Base-by-base conservation (phyloP, 2,113 vertebrate species). In the Synodontis membranacea region DNA sequence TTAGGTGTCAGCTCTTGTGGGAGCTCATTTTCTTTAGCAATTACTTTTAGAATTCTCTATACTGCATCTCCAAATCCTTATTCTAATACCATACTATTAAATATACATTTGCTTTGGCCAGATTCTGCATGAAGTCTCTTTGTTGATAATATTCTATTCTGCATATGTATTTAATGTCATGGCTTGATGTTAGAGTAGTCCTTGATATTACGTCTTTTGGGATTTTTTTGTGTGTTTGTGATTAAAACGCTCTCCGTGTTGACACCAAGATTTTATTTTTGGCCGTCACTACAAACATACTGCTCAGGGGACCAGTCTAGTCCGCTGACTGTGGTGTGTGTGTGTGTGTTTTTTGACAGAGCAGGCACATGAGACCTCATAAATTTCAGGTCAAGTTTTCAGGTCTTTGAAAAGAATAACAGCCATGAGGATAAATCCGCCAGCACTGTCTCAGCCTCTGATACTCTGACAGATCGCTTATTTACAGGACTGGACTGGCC, bases 341-440 rank as follows among this genome's bases (percentile, higher is more conserved):
- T 86, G 81, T 86, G 72, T 75, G 52, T 19, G 54, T 21, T 25
- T 64, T 62, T 84, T 54, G 81, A 80, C 80, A 85, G 68, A 68
- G 39, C 21, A 31, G 48, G 44, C 10, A 4, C 37, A 68, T 56
- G 6, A 39, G 84, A 66, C 75, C 64, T 75, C 60, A 79, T 87
- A 86, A 85, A 89, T 84, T 44, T 66, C 25, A n/a, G 52, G 28
- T 86, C 79, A 86, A 79, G 79, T 52, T 88, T 85, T 78, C 46
- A 82, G 70, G 56, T 12, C 78, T 89, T 85, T 50, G 46, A 85
- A 44, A 85, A 87, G 56, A 74, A 84, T 84, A 87, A 86, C 84
- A 74, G 82, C 66, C 25, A 80, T 62, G 54, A 75, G 25, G 39
- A 80, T 84, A 86, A 84, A 83, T 86, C 74, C 21, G 66, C 81